Base-by-base conservation (phyloP, 2,113 vertebrate species). In the Rynchops niger region DNA sequence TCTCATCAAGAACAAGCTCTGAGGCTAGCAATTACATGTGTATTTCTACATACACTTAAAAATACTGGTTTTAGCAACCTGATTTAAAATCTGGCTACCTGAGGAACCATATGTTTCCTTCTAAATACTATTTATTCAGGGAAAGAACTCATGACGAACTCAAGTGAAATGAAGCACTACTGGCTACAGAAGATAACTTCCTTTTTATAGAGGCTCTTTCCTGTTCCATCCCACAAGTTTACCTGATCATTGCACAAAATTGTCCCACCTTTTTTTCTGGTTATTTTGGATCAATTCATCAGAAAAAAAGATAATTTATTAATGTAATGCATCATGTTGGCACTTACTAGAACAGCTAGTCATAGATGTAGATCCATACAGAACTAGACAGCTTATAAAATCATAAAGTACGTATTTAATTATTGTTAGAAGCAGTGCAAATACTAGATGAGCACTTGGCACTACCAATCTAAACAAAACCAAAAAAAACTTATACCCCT, bases 371-470 rank as follows among this genome's bases (percentile, higher is more conserved):
- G 30, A 73, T 61, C 82, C 70, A 93, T 32, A 89, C 7, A 89
- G 56, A 97, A 91, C 34, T 77, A 88, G 5, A 49, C 34, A 94
- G 20, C 2, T 82, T 59, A 74, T 18, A 71, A 86, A 95, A 91
- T 43, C 61, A 74, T 13, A 17, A 61, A 70, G 13, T 73, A 82
- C 1, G 0, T 76, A 53, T 50, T 87, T 72, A 42, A 50, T 84
- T 88, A 67, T 70, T 97, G 91, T 95, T 89, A 94, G 93, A 93
- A 95, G 77, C 53, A 89, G 83, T 95, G 88, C 91, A 89, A 95
- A 93, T 80, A 97, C 62, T 97, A 96, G 91, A 97, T 95, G 95
- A 95, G 27, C 94, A 95, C 94, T 93, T 95, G 94, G 92, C 94
- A 93, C 58, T 53, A 82, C 18, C 38, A 95, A 69, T 7, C n/a